Evolutionary conservation across 2,888 invertebrate species (phyloP).

Genomic region (Pseudococcus viburni): DNA sequence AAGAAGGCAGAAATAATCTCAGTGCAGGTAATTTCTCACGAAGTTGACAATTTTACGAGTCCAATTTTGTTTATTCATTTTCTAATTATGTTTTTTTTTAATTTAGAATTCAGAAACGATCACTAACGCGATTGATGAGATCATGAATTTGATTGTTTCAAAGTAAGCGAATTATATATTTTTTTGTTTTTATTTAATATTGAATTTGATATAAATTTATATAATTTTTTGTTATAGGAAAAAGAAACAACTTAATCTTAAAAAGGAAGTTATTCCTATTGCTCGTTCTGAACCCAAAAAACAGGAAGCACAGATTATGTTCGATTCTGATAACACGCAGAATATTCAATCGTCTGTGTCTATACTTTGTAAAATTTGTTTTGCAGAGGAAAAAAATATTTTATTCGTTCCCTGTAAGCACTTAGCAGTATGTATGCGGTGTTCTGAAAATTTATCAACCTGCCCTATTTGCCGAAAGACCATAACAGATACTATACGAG

Average conservation of each 20-base stretch:
- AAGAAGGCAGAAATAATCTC: conserved; percentile 32
- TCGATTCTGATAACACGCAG: conserved; percentile 9
- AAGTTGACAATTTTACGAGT: not conserved
- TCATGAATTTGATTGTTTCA: conserved; percentile 46
- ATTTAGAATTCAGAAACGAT: conserved; percentile 37
- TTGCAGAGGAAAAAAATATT: conserved; percentile 87
- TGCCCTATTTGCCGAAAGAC: conserved; percentile 88
- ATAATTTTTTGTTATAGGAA: not conserved
- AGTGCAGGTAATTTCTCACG: conserved; percentile 24
- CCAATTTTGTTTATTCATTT: not conserved
- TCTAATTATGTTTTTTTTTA: not conserved
- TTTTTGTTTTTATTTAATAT: not conserved
- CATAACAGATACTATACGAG: conserved; percentile 24
- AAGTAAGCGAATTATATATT: conserved; percentile 21
- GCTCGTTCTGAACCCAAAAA: not conserved
- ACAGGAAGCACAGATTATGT: not conserved
- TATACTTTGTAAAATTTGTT: conserved; percentile 88
- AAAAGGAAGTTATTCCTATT: not conserved
- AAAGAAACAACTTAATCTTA: not conserved
- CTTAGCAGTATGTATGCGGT: conserved; percentile 91
- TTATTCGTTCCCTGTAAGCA: conserved; percentile 97
- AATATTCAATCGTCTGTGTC: conserved; percentile 9
- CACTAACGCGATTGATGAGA: conserved; percentile 40
- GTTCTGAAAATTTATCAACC: conserved; percentile 86
- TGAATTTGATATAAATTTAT: not conserved